phyloP scores from a whole-genome alignment of 2,113 vertebrate genomes.

The Nymphicus hollandicus region DNA sequence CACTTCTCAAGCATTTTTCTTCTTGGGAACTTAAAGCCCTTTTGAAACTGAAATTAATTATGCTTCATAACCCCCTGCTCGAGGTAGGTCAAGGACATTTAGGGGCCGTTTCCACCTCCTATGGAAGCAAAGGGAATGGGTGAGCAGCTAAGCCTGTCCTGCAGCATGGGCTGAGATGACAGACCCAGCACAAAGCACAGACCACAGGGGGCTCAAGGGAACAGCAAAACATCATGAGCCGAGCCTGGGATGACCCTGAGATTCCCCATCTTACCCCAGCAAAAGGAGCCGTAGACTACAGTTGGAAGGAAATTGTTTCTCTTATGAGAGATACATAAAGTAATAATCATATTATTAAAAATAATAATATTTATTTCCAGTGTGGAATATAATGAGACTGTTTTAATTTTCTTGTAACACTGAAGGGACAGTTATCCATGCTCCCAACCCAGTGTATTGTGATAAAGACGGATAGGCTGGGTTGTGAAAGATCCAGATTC shows the following conservation, averaged over 20 bases:
- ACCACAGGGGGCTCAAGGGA: fast-evolving
- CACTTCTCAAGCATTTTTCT: not conserved
- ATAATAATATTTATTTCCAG: not conserved
- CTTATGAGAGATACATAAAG: not conserved
- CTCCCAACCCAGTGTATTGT: not conserved
- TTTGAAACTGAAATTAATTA: slow-evolving; percentile 35
- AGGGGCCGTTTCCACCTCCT: not conserved
- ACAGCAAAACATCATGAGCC: not conserved
- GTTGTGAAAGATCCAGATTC: not conserved
- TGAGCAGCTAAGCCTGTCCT: not conserved
- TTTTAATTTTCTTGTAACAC: not conserved
- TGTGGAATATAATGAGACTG: not conserved
- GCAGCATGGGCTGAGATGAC: not conserved
- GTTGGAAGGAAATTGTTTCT: not conserved
- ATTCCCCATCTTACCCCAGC: not conserved
- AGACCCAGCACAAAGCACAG: not conserved
- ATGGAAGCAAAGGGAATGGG: not conserved
- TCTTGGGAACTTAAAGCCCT: not conserved
- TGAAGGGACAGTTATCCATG: not conserved
- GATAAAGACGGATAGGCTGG: not conserved
- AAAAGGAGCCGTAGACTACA: not conserved
- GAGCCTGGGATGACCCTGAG: not conserved
- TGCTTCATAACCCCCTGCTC: not conserved
- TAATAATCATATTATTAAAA: not conserved
- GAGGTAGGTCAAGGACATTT: slow-evolving; percentile 46